Base-by-base conservation (phyloP, 2,797 vertebrate species). In the Gymnoscopelus braueri region DNA sequence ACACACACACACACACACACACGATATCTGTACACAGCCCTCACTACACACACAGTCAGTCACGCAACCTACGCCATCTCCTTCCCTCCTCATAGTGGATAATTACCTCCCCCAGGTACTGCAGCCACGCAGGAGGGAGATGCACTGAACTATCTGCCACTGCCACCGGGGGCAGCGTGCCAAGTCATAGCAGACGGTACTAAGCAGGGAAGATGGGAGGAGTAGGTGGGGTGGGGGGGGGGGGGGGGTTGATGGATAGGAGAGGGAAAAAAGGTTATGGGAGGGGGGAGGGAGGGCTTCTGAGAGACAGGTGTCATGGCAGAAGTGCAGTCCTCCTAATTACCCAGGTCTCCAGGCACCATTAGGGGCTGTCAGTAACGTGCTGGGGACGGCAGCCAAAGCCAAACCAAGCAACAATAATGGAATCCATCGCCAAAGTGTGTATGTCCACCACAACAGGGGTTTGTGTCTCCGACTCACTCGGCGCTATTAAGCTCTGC, bases 21-120 rank as follows among this genome's bases (percentile, higher is more conserved):
- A 59, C 54, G 64, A 79, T 71, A 50, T 58, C 69, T 75, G 39
- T 9, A 44, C 39, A 44, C 39, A 44, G 7, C 39, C 63, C 47
- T 47, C 11, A 15, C 65, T 29, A 47, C 59, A 47, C 59, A 44
- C 59, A 60, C 59, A 58, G 66, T 70, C 32, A 57, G 35, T 71
- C 66, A 29, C 59, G 67, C 65, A 0, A 72, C 67, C 15, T 5
- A 44, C 39, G 8, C 39, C 39, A 10, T 44, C 39, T 44, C 60
- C 73, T 71, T 65, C 81, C 81, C 81, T 67, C 63, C 57, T 77
- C 77, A 65, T 70, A 83, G 85, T 83, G 80, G 71, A 88, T 93
- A 93, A 92, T 93, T 86, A 92, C 91, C 86, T 93, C 91, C 90
- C 90, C 73, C 87, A 91, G 90, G 91, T 89, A 87, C 71, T 58